phyloP scores from a whole-genome alignment of 2,113 vertebrate species.

The Tachycineta bicolor region DNA sequence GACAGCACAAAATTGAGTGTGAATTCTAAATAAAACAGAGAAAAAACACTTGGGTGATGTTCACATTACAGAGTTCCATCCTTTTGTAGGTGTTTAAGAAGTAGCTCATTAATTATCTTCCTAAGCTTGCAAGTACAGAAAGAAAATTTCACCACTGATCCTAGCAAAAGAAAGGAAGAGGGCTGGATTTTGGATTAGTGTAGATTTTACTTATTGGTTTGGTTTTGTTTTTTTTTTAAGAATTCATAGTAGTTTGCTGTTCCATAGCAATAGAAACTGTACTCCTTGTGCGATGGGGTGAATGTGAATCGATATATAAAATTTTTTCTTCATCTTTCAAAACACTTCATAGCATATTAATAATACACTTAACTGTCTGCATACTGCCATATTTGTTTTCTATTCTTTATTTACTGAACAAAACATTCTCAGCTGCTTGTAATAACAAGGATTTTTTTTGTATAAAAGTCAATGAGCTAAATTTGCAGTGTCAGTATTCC shows the following conservation, averaged over 20 bases:
- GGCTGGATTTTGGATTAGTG: neutral
- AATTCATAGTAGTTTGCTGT: neutral
- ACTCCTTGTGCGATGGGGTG: neutral
- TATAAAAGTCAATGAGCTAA: neutral
- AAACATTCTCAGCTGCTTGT: neutral
- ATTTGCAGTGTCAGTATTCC: neutral
- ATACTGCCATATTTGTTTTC: neutral
- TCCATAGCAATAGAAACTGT: neutral
- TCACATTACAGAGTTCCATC: constrained; percentile 5
- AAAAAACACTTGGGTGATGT: constrained; percentile 23
- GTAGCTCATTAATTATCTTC: constrained; percentile 24
- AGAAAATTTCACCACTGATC: neutral
- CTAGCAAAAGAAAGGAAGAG: neutral
- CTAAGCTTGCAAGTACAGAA: neutral
- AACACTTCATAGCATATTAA: neutral
- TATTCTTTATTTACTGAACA: neutral
- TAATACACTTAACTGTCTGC: neutral
- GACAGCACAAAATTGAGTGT: constrained; percentile 16
- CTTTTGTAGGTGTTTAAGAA: constrained; percentile 24
- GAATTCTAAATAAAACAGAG: constrained; percentile 55
- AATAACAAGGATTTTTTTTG: neutral
- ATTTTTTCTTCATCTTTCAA: neutral
- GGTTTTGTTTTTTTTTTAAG: rapidly evolving
- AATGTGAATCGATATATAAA: neutral
- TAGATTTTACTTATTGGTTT: neutral